These are phyloP conservation scores for Chlorodrepanis virens DNA, from an alignment of 2,113 vertebrate species.

Conservation along the genomic window DNA sequence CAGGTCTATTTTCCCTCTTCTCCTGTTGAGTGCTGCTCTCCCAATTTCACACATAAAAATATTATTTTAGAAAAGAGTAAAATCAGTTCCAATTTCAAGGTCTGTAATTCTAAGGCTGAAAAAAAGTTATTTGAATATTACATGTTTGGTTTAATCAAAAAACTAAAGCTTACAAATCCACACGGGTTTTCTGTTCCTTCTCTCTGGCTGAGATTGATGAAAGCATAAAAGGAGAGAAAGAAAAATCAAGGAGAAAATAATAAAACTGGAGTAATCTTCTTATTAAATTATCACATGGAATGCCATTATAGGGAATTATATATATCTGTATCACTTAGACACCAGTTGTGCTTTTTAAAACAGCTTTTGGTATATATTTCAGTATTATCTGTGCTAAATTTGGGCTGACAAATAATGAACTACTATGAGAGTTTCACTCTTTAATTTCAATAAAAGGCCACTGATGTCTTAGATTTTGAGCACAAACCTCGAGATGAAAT, in stretches of 20 bases:
- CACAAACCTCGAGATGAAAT: constrained; percentile 22
- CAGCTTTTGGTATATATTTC: neutral
- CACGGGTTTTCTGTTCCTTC: neutral
- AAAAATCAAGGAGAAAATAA: constrained; percentile 11
- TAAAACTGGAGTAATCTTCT: neutral
- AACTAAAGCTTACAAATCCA: neutral
- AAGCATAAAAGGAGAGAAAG: constrained; percentile 2
- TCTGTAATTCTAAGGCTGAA: neutral
- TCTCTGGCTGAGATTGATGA: neutral
- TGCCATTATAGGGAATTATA: neutral
- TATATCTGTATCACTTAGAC: neutral
- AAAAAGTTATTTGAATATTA: neutral
- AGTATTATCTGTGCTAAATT: neutral
- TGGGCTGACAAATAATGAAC: neutral
- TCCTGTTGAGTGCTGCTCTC: neutral
- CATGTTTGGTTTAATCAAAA: constrained; percentile 7
- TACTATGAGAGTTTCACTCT: neutral
- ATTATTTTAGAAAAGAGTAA: constrained; percentile 8
- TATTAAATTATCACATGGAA: neutral
- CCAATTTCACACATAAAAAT: constrained; percentile 47
- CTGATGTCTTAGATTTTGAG: constrained; percentile 11
- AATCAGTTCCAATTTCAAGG: constrained; percentile 48
- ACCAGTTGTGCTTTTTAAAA: neutral
- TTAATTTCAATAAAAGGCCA: constrained; percentile 9
- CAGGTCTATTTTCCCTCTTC: neutral